These are phyloP conservation scores for Troides aeacus DNA, from an alignment of 2,888 invertebrate genomes.

Conservation along the genomic window DNA sequence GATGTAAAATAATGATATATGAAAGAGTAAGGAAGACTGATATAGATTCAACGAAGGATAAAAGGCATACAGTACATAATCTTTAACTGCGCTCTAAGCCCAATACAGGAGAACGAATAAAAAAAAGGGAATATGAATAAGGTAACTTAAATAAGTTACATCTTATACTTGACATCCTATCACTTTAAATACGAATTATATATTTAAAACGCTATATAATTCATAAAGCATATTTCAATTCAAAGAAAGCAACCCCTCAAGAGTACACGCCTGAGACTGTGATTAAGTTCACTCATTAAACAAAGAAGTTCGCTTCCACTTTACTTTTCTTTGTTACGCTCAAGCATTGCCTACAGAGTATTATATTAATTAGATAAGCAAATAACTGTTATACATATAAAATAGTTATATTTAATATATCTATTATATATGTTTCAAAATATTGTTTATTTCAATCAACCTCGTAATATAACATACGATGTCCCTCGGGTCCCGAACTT, in stretches of 20 bases:
- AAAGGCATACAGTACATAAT: too few relatives aligned
- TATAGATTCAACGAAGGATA: too few relatives aligned
- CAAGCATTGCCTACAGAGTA: conserved; percentile 1
- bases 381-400: neutral
- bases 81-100: too few relatives aligned
- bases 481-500: too few relatives aligned
- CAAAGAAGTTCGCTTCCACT: conserved; percentile 8
- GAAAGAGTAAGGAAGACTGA: too few relatives aligned
- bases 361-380: conserved; percentile 5
- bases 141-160: neutral
- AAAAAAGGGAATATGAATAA: too few relatives aligned
- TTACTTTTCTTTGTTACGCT: conserved; percentile 5
- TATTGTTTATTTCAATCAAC: too few relatives aligned
- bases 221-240: conserved; percentile 5
- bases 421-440: too few relatives aligned
- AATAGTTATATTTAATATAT: too few relatives aligned
- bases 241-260: neutral
- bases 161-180: neutral
- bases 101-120: too few relatives aligned
- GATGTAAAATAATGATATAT: too few relatives aligned
- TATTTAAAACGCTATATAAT: conserved; percentile 5
- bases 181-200: neutral
- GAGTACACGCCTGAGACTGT: conserved; percentile 10
- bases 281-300: conserved; percentile 19
- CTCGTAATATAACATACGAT: too few relatives aligned